phyloP scores from a whole-genome alignment of 2,113 vertebrate genomes.

The Pelecanoides urinatrix region DNA sequence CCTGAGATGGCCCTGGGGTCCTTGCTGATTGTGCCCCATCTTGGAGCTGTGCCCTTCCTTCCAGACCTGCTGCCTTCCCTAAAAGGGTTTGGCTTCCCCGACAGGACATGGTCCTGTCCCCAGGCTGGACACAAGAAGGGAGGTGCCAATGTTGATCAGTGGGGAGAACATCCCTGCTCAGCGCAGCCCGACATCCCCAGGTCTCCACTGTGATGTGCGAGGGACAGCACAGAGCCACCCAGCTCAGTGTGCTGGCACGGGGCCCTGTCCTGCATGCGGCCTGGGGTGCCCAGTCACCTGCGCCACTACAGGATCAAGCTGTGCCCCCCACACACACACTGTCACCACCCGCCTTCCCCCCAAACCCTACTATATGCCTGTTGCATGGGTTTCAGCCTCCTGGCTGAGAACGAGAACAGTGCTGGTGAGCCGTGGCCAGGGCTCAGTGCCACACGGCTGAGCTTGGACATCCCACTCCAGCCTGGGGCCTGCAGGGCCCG shows the following conservation, averaged over 20 bases:
- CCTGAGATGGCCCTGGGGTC: not conserved
- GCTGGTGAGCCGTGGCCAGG: not conserved
- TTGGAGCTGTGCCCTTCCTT: not conserved
- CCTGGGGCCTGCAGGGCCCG: fast-evolving
- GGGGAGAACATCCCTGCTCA: not conserved
- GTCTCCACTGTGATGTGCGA: not conserved
- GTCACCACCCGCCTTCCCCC: not conserved
- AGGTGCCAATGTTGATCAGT: not conserved
- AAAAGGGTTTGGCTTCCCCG: not conserved
- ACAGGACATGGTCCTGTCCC: not conserved
- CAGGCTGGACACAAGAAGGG: not conserved
- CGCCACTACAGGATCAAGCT: not conserved
- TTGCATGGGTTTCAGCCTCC: not conserved
- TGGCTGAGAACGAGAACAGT: not conserved
- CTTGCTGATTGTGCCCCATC: not conserved
- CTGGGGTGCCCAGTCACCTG: not conserved
- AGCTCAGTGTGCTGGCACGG: not conserved
- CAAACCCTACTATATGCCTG: not conserved
- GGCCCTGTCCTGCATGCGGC: not conserved
- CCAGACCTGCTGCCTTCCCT: not conserved
- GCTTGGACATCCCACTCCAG: not conserved
- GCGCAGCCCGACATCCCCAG: not conserved
- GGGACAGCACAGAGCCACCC: not conserved
- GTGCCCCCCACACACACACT: not conserved
- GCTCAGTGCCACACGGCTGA: not conserved